Base-by-base conservation (phyloP, 2,888 invertebrate species). In the Augiades crinisus region DNA sequence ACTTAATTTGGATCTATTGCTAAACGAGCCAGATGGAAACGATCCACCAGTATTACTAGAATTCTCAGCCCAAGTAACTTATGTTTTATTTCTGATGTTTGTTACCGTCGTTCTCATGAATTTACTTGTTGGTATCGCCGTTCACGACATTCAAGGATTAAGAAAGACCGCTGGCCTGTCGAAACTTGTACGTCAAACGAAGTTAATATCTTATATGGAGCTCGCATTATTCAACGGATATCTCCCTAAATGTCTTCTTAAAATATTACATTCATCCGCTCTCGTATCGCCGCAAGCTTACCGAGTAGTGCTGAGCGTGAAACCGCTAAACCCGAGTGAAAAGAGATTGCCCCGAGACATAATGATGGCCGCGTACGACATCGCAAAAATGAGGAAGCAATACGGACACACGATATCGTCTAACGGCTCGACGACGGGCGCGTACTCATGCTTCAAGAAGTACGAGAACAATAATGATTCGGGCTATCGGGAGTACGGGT, bases 101-200 rank as follows among this genome's bases (percentile, higher is more conserved):
- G 96, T 96, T 0, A 96, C 96, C 0, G 95, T 96, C 2, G 95
- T 96, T 4, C 84, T 96, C 34, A 96, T 96, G 96, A 96, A 96
- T 79, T 81, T 96, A 0, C 85, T 96, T 0, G 95, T 96, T 10
- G 96, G 96, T 73, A 96, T 96, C 60, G 96, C 96, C 0, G 96
- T 96, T 2, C 95, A 96, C 65, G 96, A 96, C 70, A 96, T 96
- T 53, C 96, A 96, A 72, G 96, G 96, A 0, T 81, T 96, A 8
- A 94, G 95, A 62, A 96, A 96, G 87, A 96, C 96, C 0, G 96
- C 96, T 0, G 96, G 95, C 0, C 84, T 96, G 0, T 95, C 95
- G 0, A 96, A 96, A 68, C 85, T 96, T 5, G 96, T 96, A 6
- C 90, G 96, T 8, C 96, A 96, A 78, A 96, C 96, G 0, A 95